Base-by-base conservation (phyloP, 1,140 invertebrate genomes). In the Tetragnatha versicolor region DNA sequence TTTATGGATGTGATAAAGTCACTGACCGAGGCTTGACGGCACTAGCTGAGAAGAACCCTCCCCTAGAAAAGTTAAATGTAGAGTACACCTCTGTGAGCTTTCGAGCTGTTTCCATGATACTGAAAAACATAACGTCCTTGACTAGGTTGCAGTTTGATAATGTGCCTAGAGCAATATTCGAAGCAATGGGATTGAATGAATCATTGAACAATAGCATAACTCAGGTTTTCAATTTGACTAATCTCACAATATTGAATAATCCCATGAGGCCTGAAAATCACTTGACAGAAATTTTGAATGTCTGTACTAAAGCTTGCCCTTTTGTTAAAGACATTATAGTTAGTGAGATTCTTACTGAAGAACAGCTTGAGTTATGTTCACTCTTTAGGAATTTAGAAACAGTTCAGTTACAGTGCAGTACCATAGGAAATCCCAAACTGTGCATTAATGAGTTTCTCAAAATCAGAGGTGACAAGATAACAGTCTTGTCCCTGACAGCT, bases 131-230 rank as follows among this genome's bases (percentile, higher is more conserved):
- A 17, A 25, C 73, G n/a, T 35, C 73, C n/a, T 17, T 77, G 14
- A 53, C 20, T 17, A 55, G 39, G 22, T 12, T 77, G n/a, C 9
- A 17, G 20, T 66, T 65, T 66, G 39, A 53, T 31, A 77, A 77
- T 55, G 61, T 77, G 31, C 73, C 73, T 20, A 65, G 61, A 77
- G 73, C 73, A 37, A 65, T 77, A 77, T 77, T 77, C 20, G 73
- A 77, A 77, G 73, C 61, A 39, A 65, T n/a, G 5, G 73, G 73
- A 27, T 77, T 63, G 35, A 51, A 77, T 66, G 61, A 65, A n/a
- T n/a, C 49, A 39, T 65, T 31, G 6, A 61, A 58, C 27, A 45
- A 47, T 22, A 49, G 29, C 20, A 49, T 65, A 35, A 33, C 39
- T 29, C 33, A 47, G 20, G 33, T 66, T 9, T 66, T 77, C 25